Base-by-base conservation (phyloP, 2,797 vertebrate genomes). In the Helostoma temminkii region DNA sequence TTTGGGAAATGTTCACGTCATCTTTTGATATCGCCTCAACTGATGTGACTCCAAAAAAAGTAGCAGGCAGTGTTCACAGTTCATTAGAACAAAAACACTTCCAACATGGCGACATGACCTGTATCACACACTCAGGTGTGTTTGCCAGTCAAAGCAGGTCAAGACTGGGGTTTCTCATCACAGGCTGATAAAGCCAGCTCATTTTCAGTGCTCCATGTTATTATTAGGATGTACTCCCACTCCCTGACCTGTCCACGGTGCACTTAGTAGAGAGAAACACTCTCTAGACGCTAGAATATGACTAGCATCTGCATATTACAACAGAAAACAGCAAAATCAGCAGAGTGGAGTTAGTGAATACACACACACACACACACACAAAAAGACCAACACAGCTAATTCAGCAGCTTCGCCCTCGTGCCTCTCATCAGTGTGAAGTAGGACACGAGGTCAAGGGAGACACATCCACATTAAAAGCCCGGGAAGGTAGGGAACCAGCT, bases 261-360 rank as follows among this genome's bases (percentile, higher is more conserved):
- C 9, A 10, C 18, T 49, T 54, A 70, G 69, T 71, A 65, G 42
- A 71, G 24, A 56, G 59, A 49, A 61, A 78, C 76, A 55, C 65
- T 24, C 49, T 55, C 25, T 1, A 39, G 25, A 53, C 52, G 48
- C 47, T 1, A 30, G 47, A 50, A 62, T 71, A 65, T 46, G 30
- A 66, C 60, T 3, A 52, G 19, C 45, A 73, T 77, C 69, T 76
- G 74, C 83, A 84, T 60, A 63, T 60, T 67, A 76, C 53, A 46
- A 6, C 52, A 66, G 47, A 30, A 84, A 80, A 81, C 46, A 22
- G 80, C 65, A 0, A 18, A 24, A 60, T 88, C 78, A 83, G 80
- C 80, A 74, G 24, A 68, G 75, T 24, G 39, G 46, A 58, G 57
- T 70, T 46, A 45, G 60, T 5, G 9, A 45, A 65, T n/a, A 50